Conservation (phyloP, 2,888 invertebrate genomes). For the Flabesymbios commensalis region DNA sequence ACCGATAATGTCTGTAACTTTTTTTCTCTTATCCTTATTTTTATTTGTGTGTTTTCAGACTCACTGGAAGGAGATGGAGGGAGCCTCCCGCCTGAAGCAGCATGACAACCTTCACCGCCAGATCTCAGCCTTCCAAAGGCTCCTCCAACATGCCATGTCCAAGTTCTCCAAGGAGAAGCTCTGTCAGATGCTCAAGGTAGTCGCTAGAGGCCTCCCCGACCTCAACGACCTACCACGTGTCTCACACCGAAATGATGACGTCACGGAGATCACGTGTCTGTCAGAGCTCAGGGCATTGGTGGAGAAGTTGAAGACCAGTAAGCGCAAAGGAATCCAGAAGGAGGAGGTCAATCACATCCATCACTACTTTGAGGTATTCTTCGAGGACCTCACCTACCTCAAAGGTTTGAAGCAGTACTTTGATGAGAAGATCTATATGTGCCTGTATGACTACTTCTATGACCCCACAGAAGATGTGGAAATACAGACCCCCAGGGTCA, state of each 20-base stretch:
- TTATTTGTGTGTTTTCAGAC: slow-evolving; percentile 2
- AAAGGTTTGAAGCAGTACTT: slow-evolving; percentile 47
- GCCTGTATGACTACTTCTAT: slow-evolving; percentile 44
- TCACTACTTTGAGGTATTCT: slow-evolving; percentile 43
- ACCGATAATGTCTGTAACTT: too few relatives aligned
- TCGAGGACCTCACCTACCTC: slow-evolving; percentile 44
- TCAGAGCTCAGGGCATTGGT: not conserved
- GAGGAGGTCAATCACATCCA: slow-evolving; percentile 26
- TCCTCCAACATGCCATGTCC: slow-evolving; percentile 46
- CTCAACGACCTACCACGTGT: not conserved
- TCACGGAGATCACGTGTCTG: not conserved
- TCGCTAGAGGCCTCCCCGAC: not conserved
- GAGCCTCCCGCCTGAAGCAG: slow-evolving; percentile 4
- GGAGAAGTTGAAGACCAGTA: not conserved
- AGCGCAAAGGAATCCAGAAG: not conserved
- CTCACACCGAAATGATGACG: not conserved
- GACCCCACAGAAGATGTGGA: slow-evolving; percentile 36
- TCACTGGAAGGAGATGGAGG: slow-evolving; percentile 2
- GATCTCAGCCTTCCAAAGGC: slow-evolving; percentile 44
- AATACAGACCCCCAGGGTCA: not conserved
- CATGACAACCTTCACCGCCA: slow-evolving; percentile 35
- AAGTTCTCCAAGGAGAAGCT: slow-evolving; percentile 45
- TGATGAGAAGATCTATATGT: slow-evolving; percentile 45
- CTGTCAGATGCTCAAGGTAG: slow-evolving; percentile 33
- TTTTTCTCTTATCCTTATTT: too few relatives aligned